Conservation (phyloP, 1,140 invertebrate species). For the Calliopsis andreniformis region DNA sequence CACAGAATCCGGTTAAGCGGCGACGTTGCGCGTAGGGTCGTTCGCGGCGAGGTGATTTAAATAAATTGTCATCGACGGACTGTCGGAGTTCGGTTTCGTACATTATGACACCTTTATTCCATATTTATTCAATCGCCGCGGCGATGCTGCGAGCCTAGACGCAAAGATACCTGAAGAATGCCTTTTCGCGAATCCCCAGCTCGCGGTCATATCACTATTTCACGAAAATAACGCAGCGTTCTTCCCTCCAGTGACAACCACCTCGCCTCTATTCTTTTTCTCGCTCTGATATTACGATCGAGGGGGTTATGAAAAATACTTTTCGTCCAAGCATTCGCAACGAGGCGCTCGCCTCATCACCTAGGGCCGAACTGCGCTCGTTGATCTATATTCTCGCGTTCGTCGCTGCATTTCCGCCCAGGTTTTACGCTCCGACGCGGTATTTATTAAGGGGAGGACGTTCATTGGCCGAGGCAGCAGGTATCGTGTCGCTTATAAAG, state of each 20-base stretch:
- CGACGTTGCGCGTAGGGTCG: neutral
- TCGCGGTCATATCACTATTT: slow-evolving; percentile 57
- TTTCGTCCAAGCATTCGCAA: neutral
- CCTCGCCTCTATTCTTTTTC: slow-evolving; percentile 6
- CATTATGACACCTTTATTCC: slow-evolving; percentile 54
- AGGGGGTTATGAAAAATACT: neutral
- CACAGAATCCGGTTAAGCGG: neutral
- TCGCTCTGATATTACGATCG: neutral
- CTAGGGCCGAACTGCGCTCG: too few relatives aligned
- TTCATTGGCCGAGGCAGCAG: slow-evolving; percentile 5
- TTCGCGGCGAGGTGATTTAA: slow-evolving; percentile 2
- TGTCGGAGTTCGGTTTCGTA: slow-evolving; percentile 1
- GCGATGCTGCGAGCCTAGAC: slow-evolving; percentile 30
- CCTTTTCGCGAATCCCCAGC: slow-evolving; percentile 8
- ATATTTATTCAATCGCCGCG: slow-evolving; percentile 53
- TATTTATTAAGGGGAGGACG: slow-evolving; percentile 36
- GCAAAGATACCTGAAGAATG: slow-evolving; percentile 6
- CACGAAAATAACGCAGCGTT: slow-evolving; percentile 43
- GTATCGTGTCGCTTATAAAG: slow-evolving; percentile 36
- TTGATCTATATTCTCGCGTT: slow-evolving; percentile 21
- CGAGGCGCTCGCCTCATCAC: neutral
- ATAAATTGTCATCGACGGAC: slow-evolving; percentile 45
- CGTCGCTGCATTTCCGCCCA: neutral
- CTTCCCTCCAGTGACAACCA: slow-evolving; percentile 9
- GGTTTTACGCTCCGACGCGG: neutral